These are phyloP conservation scores for Neosilurus mollespiculum DNA, from an alignment of 2,797 vertebrate genomes.

Conservation along the genomic window DNA sequence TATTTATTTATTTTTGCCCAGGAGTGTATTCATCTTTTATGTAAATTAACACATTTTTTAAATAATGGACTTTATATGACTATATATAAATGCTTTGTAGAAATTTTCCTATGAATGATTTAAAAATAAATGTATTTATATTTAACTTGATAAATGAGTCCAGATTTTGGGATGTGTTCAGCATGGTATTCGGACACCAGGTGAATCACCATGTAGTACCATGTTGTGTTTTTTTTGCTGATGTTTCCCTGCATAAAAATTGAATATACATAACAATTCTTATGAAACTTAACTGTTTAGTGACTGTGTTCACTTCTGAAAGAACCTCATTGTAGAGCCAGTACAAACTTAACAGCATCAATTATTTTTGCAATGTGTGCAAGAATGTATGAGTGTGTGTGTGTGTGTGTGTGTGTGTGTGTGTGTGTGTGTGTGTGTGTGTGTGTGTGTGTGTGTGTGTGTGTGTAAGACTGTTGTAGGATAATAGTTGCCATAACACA, in stretches of 20 bases:
- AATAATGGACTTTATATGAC: not conserved
- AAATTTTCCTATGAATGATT: not conserved
- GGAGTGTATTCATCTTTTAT: not conserved
- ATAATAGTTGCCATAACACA: constrained; percentile 10
- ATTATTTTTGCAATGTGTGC: not conserved
- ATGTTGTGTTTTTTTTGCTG: constrained; percentile 39
- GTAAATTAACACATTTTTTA: not conserved
- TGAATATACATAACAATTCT: constrained; percentile 48
- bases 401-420: constrained; percentile 12
- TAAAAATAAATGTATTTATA: not conserved
- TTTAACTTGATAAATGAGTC: constrained; percentile 8
- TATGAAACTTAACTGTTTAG: constrained; percentile 57
- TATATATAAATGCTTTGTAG: not conserved
- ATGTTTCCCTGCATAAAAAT: not conserved
- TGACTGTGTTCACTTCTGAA: constrained; percentile 28
- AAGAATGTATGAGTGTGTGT: not conserved
- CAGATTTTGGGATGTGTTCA: constrained; percentile 7
- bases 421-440: not conserved
- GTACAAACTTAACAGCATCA: not conserved
- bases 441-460: not conserved
- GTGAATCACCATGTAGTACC: constrained; percentile 35
- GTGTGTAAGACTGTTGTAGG: not conserved
- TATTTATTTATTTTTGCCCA: no score
- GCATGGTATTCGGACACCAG: constrained; percentile 39
- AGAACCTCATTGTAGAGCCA: not conserved